Evolutionary conservation across 2,888 invertebrate genomes (phyloP).

Genomic region (Andrena chrysosceles): DNA sequence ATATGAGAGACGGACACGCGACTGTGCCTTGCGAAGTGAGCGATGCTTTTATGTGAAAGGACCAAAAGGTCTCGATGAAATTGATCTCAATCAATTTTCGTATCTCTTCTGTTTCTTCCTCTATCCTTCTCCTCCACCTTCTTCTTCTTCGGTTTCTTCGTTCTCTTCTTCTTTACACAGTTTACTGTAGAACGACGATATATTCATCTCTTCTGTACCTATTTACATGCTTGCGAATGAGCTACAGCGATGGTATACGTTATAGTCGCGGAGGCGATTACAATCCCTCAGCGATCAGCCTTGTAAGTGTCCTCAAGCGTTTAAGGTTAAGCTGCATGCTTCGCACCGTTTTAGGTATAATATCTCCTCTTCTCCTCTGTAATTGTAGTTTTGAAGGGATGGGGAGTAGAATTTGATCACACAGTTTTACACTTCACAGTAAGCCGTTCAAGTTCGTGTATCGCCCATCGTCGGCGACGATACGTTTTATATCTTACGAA

Average conservation of each 20-base stretch:
- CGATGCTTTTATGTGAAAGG: constrained; percentile 38
- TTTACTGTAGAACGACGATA: constrained; percentile 33
- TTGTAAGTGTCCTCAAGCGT: constrained; percentile 56
- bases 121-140: constrained; percentile 21
- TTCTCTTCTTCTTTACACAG: constrained; percentile 26
- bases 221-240: constrained; percentile 58
- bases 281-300: constrained; percentile 59
- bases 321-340: constrained; percentile 40
- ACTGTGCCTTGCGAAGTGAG: constrained; percentile 46
- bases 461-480: constrained; percentile 52
- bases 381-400: constrained; percentile 35
- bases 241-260: constrained; percentile 60
- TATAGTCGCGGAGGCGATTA: constrained; percentile 49
- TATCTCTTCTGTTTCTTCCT: constrained; percentile 22
- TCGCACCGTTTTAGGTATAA: constrained; percentile 37
- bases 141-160: constrained; percentile 19
- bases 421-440: constrained; percentile 60
- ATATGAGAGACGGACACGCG: constrained; percentile 48
- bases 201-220: constrained; percentile 43
- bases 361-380: constrained; percentile 39
- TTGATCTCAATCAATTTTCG: constrained; percentile 41
- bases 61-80: constrained; percentile 37
- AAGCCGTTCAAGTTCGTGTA: constrained; percentile 65
- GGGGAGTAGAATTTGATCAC: constrained; percentile 55
- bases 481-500: constrained; percentile 46